Evolutionary conservation across 2,113 vertebrate species (phyloP).

Genomic region (Struthio camelus): DNA sequence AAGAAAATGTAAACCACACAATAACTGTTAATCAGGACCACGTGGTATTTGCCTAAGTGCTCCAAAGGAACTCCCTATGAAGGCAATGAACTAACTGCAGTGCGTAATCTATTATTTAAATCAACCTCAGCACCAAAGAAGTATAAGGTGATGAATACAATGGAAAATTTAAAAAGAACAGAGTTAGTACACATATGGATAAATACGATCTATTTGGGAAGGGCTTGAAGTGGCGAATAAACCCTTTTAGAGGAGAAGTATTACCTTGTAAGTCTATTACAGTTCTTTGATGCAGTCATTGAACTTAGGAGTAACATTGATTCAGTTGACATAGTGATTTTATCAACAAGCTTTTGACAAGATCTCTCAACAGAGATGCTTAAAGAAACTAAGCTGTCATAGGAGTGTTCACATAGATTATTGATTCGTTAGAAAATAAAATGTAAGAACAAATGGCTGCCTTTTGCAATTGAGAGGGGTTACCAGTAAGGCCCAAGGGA

Average conservation of each 20-base stretch:
- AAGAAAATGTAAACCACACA: constrained; percentile 35
- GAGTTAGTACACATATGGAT: not conserved
- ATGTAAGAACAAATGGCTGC: not conserved
- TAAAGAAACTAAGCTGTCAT: not conserved
- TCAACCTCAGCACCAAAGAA: not conserved
- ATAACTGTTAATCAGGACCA: constrained; percentile 32
- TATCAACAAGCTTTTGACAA: not conserved
- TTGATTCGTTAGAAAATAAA: not conserved
- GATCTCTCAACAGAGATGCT: not conserved
- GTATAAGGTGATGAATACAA: constrained; percentile 23
- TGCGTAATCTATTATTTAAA: not conserved
- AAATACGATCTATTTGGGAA: not conserved
- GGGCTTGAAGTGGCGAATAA: not conserved
- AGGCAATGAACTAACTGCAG: not conserved
- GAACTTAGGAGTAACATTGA: not conserved
- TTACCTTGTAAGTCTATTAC: not conserved
- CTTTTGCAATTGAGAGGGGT: not conserved
- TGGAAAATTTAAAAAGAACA: not conserved
- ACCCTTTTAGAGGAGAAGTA: not conserved
- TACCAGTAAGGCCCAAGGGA: not conserved
- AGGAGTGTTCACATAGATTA: not conserved
- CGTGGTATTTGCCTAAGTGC: constrained; percentile 48
- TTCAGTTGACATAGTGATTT: not conserved
- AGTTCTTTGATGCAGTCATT: not conserved
- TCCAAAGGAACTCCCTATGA: constrained; percentile 3